Conservation (phyloP, 2,113 vertebrate genomes). For the Mirza zaza region DNA sequence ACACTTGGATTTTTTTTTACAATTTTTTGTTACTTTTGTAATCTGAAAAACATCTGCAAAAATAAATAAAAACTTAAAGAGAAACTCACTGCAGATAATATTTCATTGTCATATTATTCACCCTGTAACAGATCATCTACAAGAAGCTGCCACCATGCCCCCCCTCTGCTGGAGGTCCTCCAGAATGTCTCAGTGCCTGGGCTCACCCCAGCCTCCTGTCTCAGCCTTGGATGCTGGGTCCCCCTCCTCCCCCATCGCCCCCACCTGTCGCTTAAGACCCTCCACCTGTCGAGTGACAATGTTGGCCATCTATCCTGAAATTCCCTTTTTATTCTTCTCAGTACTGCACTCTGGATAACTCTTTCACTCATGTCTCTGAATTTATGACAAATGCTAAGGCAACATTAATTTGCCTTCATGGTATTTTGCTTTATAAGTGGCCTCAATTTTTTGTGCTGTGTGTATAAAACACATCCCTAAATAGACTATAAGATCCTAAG, state of each 20-base stretch:
- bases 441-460: not conserved
- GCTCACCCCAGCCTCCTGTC: not conserved
- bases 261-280: not conserved
- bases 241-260: not conserved
- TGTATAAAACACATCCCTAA: not conserved
- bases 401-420: not conserved
- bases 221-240: not conserved
- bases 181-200: not conserved
- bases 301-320: not conserved
- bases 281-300: rapidly evolving
- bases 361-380: not conserved
- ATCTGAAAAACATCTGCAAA: not conserved
- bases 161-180: not conserved
- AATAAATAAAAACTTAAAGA: not conserved
- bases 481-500: not conserved
- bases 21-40: constrained; percentile 15
- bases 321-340: not conserved
- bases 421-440: not conserved
- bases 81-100: not conserved
- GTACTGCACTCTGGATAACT: not conserved
- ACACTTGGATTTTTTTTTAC: not conserved
- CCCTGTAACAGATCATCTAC: not conserved
- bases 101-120: not conserved
- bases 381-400: not conserved
- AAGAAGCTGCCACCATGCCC: not conserved